A percentile compares a stretch with the other conserved stretches of the same genome.
These are phyloP conservation scores for Orestias chungarensis DNA, from an alignment of 2,797 vertebrate species.

Conservation along the genomic window DNA sequence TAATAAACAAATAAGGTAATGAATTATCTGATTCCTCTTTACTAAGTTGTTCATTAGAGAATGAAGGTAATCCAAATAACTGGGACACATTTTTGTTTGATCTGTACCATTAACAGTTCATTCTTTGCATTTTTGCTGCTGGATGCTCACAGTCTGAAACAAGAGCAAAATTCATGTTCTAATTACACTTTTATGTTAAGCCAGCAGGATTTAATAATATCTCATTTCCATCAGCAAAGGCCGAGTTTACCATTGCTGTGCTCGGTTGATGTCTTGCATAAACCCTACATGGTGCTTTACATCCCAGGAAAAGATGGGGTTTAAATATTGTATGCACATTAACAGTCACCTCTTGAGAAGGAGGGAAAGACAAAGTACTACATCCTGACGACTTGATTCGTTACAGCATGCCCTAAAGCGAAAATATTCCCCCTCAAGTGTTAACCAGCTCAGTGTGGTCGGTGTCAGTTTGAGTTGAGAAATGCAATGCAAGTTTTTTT, in stretches of 20 bases:
- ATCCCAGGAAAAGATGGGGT: conserved; percentile 16
- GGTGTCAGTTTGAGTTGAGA: conserved; percentile 1
- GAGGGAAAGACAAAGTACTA: conserved; percentile 16
- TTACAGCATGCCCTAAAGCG: conserved; percentile 34
- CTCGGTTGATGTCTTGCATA: conserved; percentile 15
- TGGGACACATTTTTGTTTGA: background rate
- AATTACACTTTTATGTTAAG: conserved; percentile 21
- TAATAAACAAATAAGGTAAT: conserved; percentile 6
- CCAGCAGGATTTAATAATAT: conserved; percentile 5
- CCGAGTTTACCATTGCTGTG: conserved; percentile 13
- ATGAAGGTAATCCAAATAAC: conserved; percentile 11
- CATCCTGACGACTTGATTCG: conserved; percentile 40
- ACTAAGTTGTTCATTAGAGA: background rate
- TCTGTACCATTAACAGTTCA: background rate
- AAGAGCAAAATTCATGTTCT: background rate
- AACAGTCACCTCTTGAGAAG: conserved; percentile 21
- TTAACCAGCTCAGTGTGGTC: conserved; percentile 19
- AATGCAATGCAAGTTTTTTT: conserved; percentile 8
- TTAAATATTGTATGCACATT: conserved; percentile 26
- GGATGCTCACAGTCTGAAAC: conserved; percentile 16
- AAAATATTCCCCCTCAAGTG: conserved; percentile 27
- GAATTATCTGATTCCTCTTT: conserved; percentile 8
- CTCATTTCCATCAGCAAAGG: conserved; percentile 11
- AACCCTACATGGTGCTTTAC: conserved; percentile 12
- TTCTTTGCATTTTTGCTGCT: conserved; percentile 1